Evolutionary conservation across 2,888 invertebrate species (phyloP), one percentile per base, ranked within the genome.

Genomic region (Trissolcus japonicus): DNA sequence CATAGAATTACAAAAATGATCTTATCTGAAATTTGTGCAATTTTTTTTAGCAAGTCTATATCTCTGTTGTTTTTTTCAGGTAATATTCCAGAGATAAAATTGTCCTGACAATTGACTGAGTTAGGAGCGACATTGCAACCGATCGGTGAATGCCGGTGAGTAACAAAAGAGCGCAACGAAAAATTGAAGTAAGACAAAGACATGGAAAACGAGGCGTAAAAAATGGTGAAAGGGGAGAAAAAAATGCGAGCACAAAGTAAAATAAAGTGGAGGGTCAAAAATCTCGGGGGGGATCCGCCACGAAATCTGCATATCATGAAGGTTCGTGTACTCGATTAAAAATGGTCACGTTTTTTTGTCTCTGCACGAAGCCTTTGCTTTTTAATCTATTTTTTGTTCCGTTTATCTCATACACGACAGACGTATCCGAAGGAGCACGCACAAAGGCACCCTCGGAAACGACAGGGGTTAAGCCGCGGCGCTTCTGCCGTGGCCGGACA

Each of bases 231-330:
- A 74, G 69, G 55, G 75, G 51, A 75, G 71, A 74, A 62, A 62
- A 76, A 78, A 79, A 78, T 61, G 66, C 55, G 48, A 41, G 50
- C 21, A 43, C 62, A 62, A 46, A 57, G 74, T 57, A 53, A 62
- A 67, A 74, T 62, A 55, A 59, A 75, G 79, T 74, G 80, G 77
- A 67, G 73, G 63, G 76, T 76, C 73, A 79, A 73, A 80, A 79
- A 82, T 79, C 67, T 75, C 72, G 13, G 72, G 75, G 71, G 74
- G 80, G 81, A 68, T 78, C 72, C 80, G 76, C 76, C 80, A 79
- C 77, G 78, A 81, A 83, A 86, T 86, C 85, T 86, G 86, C 86
- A 86, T 86, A 86, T 86, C 86, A 86, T 80, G 83, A 78, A 81
- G 80, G 80, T 82, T 81, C 84, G 82, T 82, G 81, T 80, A 80